A percentile compares a stretch with the other conserved stretches of the same genome.
These are phyloP conservation scores for Chitala chitala DNA, from an alignment of 2,113 vertebrate genomes.

Conservation along the genomic window DNA sequence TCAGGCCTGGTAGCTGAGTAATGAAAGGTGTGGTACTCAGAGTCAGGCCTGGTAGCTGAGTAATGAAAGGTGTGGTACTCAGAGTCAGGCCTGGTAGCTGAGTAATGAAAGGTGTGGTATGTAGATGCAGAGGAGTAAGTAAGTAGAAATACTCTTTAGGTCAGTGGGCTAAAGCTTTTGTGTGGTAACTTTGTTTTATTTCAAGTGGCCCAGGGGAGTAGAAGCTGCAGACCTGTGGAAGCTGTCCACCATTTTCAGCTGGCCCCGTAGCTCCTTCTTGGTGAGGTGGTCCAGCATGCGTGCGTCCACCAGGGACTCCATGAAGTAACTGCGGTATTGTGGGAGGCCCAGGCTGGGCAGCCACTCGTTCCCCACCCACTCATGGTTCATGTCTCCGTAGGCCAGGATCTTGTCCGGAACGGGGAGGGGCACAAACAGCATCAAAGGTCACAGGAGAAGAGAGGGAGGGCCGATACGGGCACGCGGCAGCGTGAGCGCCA, in stretches of 20 bases:
- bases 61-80: no score
- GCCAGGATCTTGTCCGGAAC: constrained; percentile 74
- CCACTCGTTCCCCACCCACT: constrained; percentile 93
- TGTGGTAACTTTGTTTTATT: neutral
- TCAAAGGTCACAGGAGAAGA: neutral
- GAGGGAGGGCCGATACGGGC: neutral
- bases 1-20: no score
- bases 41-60: no score
- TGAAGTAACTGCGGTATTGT: constrained; percentile 90
- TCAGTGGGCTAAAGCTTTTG: neutral
- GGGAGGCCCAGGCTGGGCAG: constrained; percentile 86
- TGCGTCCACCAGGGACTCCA: constrained; percentile 90
- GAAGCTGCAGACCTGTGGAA: constrained; percentile 74
- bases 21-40: no score
- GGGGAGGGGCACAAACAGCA: neutral
- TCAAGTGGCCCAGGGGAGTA: neutral
- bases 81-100: neutral
- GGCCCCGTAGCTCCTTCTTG: constrained; percentile 88
- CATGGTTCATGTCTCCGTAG: constrained; percentile 91
- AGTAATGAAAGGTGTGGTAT: no score
- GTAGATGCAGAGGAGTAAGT: no score
- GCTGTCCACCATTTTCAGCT: constrained; percentile 94
- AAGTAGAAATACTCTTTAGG: no score
- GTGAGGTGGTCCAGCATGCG: constrained; percentile 90
- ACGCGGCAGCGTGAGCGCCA: neutral